Evolutionary conservation across 2,113 vertebrate genomes (phyloP).

Genomic region (Pelvicachromis taeniatus): DNA sequence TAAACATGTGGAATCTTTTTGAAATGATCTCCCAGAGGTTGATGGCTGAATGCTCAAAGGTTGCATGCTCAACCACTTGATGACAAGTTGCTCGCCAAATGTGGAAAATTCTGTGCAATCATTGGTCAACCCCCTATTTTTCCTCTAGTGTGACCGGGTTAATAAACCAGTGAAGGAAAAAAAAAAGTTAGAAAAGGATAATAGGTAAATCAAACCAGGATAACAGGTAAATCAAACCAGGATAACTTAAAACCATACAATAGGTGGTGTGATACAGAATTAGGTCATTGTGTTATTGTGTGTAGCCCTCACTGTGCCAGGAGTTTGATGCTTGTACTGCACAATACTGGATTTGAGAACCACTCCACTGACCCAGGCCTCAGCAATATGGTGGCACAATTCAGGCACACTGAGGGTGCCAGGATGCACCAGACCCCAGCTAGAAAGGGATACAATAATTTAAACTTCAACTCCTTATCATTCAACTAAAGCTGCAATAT

Average conservation of each 20-base stretch:
- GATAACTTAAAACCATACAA: not conserved
- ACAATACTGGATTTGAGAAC: constrained; percentile 75
- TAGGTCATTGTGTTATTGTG: not conserved
- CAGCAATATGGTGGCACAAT: constrained; percentile 87
- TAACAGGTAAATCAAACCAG: not conserved
- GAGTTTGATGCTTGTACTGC: constrained; percentile 85
- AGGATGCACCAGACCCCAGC: constrained; percentile 93
- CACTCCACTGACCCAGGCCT: constrained; percentile 82
- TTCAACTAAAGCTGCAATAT: not conserved
- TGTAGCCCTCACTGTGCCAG: constrained; percentile 85
- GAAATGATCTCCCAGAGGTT: not conserved
- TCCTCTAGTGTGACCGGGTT: not conserved
- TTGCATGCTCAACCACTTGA: not conserved
- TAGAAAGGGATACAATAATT: constrained; percentile 36
- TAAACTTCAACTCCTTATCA: not conserved
- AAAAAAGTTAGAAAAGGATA: not conserved
- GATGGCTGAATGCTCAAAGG: not conserved
- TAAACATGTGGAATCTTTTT: not conserved
- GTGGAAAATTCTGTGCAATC: not conserved
- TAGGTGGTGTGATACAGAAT: not conserved
- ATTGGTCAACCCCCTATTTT: not conserved
- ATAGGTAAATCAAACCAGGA: not conserved
- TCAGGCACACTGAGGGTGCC: constrained; percentile 88
- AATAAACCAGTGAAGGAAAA: not conserved
- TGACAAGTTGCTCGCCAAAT: not conserved